Conservation (phyloP, 2,888 invertebrate genomes). For the Brachyptera risi region DNA sequence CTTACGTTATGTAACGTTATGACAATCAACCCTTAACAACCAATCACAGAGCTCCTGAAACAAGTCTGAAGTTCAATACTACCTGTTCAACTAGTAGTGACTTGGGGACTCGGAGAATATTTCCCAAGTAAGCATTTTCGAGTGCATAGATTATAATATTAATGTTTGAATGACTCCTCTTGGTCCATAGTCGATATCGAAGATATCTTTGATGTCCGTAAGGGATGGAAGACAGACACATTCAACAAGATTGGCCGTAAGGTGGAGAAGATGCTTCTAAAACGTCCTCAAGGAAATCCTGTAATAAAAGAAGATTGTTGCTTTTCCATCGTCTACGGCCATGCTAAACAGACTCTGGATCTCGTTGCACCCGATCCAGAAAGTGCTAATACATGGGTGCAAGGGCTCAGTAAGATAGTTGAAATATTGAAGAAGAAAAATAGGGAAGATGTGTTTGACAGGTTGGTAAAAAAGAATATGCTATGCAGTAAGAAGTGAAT, state of each 20-base stretch:
- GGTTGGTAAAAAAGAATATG: constrained; percentile 25
- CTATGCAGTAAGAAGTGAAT: too few species aligned
- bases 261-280: constrained; percentile 36
- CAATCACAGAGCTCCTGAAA: too few species aligned
- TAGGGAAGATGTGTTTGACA: constrained; percentile 39
- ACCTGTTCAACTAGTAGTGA: too few species aligned
- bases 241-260: constrained; percentile 43
- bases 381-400: constrained; percentile 40
- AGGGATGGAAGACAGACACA: constrained; percentile 46
- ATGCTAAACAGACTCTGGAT: constrained; percentile 40
- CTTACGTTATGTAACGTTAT: too few species aligned
- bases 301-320: constrained; percentile 40
- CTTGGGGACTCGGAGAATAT: too few species aligned
- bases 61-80: too few species aligned
- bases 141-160: too few species aligned
- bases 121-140: too few species aligned
- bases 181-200: constrained; percentile 41
- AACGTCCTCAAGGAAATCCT: constrained; percentile 32
- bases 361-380: constrained; percentile 41
- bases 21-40: too few species aligned
- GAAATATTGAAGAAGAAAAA: constrained; percentile 37
- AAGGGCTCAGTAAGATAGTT: constrained; percentile 41
- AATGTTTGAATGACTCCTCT: too few species aligned
- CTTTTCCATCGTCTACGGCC: constrained; percentile 42
- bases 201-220: constrained; percentile 43